These are phyloP conservation scores for Sus scrofa DNA, from an alignment of 2,113 vertebrate species.

Conservation along the genomic window T2T-Sscrofa CM000821.6:14767001-14767500, in stretches of 20 bases:
- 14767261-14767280: neutral
- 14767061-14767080: slow-evolving; percentile 10
- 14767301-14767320: neutral
- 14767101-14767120: neutral
- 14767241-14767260: neutral
- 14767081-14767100: neutral
- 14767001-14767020: neutral
- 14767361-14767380: neutral
- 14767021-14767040: neutral
- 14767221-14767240: neutral
- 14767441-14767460: neutral
- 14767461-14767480: neutral
- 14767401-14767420: neutral
- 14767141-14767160: neutral
- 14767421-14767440: neutral
- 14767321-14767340: neutral
- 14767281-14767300: neutral
- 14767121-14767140: neutral
- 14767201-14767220: neutral
- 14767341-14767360: neutral
- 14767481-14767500: neutral
- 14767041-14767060: neutral
- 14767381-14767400: neutral
- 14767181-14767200: neutral
- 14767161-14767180: neutral